Evolutionary conservation across 1,140 invertebrate species (phyloP).

Genomic region (Brachionus sp.): DNA sequence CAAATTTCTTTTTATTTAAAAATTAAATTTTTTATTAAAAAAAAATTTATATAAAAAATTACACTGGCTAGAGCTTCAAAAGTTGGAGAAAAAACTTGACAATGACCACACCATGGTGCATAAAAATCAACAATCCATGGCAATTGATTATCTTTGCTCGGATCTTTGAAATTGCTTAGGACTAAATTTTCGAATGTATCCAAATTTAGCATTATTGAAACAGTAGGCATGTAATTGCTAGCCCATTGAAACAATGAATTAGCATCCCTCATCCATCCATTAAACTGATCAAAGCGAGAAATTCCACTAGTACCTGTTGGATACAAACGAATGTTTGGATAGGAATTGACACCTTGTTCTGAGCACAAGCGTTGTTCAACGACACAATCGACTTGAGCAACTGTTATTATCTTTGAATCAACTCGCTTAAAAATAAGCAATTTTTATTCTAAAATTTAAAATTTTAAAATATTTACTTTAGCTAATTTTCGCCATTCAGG

Average conservation of each 20-base stretch:
- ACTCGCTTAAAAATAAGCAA: slow-evolving; percentile 49
- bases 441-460: slow-evolving; percentile 47
- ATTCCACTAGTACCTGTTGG: slow-evolving; percentile 62
- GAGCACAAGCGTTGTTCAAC: slow-evolving; percentile 64
- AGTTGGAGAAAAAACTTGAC: slow-evolving; percentile 68
- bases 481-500: slow-evolving; percentile 66
- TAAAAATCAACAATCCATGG: slow-evolving; percentile 72
- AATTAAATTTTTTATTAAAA: slow-evolving; percentile 24
- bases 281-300: slow-evolving; percentile 63
- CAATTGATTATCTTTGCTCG: slow-evolving; percentile 54
- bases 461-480: slow-evolving; percentile 53
- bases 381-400: slow-evolving; percentile 71
- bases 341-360: slow-evolving; percentile 65
- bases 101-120: slow-evolving; percentile 73
- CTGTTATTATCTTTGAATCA: slow-evolving; percentile 62
- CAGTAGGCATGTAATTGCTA: slow-evolving; percentile 64
- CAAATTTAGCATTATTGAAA: slow-evolving; percentile 50
- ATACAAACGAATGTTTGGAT: slow-evolving; percentile 71
- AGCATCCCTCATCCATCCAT: slow-evolving; percentile 65
- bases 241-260: slow-evolving; percentile 65
- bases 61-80: slow-evolving; percentile 68
- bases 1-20: slow-evolving; percentile 59
- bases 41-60: slow-evolving; percentile 48
- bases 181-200: slow-evolving; percentile 52
- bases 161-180: slow-evolving; percentile 55